These are phyloP conservation scores for Chinchilla lanigera DNA, from an alignment of 2,113 vertebrate genomes.

Conservation along the genomic window DNA sequence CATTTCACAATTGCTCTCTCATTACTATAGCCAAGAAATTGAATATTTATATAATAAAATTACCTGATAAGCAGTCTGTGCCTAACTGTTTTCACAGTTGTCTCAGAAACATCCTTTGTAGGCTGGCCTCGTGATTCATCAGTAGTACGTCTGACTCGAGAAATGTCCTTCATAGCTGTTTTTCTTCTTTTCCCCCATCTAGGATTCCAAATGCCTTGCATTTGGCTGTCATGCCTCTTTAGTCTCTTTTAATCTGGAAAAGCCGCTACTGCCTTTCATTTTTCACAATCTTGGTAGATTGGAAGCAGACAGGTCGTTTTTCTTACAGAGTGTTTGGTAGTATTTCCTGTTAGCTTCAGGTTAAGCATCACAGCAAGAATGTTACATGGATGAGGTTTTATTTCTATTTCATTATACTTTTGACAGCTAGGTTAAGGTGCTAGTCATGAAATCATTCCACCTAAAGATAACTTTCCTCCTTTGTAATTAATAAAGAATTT, in stretches of 20 bases:
- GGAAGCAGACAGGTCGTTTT: neutral
- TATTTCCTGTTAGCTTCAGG: neutral
- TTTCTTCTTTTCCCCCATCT: neutral
- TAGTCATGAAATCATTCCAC: neutral
- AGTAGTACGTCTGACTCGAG: neutral
- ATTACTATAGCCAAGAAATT: neutral
- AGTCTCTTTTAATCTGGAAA: slow-evolving; percentile 14
- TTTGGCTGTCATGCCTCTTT: neutral
- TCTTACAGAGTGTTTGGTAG: neutral
- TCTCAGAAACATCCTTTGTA: neutral
- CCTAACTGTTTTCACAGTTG: neutral
- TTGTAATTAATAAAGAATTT: neutral
- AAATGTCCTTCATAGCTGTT: neutral
- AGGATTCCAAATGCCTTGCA: neutral
- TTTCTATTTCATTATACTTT: neutral
- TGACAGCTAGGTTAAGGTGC: neutral
- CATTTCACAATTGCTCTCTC: neutral
- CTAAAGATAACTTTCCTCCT: neutral
- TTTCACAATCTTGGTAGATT: neutral
- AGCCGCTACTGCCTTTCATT: neutral
- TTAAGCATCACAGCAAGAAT: neutral
- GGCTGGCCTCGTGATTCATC: neutral
- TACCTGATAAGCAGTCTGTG: neutral
- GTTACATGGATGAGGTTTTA: neutral
- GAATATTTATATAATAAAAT: neutral